phyloP scores from a whole-genome alignment of 2,113 vertebrate genomes.

The Myotis yumanensis region DNA sequence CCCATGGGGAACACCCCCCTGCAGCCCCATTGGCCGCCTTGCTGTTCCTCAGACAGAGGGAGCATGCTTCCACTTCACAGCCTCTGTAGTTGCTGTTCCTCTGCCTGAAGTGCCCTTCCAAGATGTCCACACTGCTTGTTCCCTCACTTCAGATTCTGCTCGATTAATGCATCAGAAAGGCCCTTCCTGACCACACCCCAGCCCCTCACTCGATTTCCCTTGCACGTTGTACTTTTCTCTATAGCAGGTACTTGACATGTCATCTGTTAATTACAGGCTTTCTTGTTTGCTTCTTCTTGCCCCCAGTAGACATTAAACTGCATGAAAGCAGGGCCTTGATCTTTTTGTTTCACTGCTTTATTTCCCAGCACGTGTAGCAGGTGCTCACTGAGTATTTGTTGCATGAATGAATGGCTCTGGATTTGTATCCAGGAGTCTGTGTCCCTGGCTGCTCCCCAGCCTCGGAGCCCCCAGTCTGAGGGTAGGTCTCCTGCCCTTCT shows the following conservation, averaged over 20 bases:
- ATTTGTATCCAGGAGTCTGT: background rate
- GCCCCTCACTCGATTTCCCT: background rate
- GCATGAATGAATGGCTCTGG: background rate
- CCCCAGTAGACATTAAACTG: background rate
- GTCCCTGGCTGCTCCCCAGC: background rate
- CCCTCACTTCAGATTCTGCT: background rate
- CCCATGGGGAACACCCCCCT: background rate
- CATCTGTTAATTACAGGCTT: background rate
- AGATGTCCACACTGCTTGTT: background rate
- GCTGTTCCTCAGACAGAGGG: background rate
- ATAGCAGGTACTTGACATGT: background rate
- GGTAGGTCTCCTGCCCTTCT: background rate
- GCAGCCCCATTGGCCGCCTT: background rate
- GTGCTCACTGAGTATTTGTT: background rate
- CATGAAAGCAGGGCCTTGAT: background rate
- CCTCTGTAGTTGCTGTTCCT: background rate
- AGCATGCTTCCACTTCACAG: background rate
- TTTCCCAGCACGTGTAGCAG: background rate
- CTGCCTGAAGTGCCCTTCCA: background rate
- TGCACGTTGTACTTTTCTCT: background rate
- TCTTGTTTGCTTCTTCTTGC: conserved; percentile 20
- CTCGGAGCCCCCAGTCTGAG: background rate
- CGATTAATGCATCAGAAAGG: background rate
- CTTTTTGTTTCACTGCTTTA: background rate
- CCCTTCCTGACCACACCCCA: background rate